Evolutionary conservation across 2,797 vertebrate genomes (phyloP), one percentile per base, ranked within the genome.

Genomic region (Enteromius argenteus): DNA sequence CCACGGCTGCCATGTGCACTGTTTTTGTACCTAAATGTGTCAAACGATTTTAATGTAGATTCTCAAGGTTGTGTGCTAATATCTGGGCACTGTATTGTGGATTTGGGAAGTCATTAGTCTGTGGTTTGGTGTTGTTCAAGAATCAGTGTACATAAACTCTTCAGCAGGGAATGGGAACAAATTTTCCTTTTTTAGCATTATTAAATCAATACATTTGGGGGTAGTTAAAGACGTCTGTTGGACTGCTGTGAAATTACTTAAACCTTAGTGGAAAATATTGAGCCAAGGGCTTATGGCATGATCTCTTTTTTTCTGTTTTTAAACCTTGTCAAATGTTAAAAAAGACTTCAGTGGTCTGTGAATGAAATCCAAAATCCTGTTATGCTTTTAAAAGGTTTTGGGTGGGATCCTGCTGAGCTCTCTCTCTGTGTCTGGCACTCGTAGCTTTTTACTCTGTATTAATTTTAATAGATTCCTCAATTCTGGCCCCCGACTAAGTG

Each of bases 381-480:
- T 90, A 85, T 79, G 84, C 83, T 80, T 88, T 86, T 81, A 84
- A 85, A 89, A 84, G 86, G 76, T 84, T 56, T 84, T 88, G 80
- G 73, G 44, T 77, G 53, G 86, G 81, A 77, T 88, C 84, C 87
- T 66, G 68, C 87, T 79, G 85, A 78, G 67, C 66, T 81, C 69
- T 23, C 44, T 66, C 79, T 68, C 62, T 69, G 39, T 74, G 7
- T 66, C 56, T 75, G 46, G 9, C 35, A 32, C 39, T 69, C 37
- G 5, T 6, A 68, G n/a, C n/a, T 78, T 81, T 80, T 87, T 88
- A 81, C 81, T 80, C 60, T 14, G n/a, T 87, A 85, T 90, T 87
- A 84, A 77, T 87, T 85, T 89, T 88, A 90, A 84, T 86, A 85
- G 81, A n/a, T 83, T 78, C 51, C 37, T 81, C 74, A 56, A 67